These are phyloP conservation scores for Zygaena filipendulae DNA, from an alignment of 2,888 invertebrate species.

Conservation along the genomic window DNA sequence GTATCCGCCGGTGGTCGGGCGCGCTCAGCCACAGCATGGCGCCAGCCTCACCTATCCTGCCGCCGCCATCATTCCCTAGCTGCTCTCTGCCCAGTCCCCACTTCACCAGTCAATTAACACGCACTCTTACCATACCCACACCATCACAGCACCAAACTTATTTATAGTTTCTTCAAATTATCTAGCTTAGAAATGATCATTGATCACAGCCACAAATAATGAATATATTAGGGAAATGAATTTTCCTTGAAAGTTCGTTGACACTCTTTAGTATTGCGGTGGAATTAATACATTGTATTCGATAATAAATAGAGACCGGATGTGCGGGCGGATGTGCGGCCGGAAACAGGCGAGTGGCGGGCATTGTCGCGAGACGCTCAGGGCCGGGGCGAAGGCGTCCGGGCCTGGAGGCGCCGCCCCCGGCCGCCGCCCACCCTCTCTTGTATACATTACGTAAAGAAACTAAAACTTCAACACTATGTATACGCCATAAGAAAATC, in stretches of 20 bases:
- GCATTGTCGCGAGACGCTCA: constrained; percentile 1
- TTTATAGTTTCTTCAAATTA: no score
- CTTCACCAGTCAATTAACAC: constrained; percentile 10
- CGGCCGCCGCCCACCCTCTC: constrained; percentile 8
- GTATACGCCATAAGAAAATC: no score
- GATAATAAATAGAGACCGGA: constrained; percentile 24
- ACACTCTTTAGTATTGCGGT: no score
- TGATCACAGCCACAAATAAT: no score
- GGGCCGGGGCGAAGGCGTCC: constrained; percentile 10
- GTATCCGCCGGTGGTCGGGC: constrained; percentile 45
- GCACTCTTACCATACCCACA: constrained; percentile 1
- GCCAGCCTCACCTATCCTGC: constrained; percentile 5
- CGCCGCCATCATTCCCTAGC: neutral
- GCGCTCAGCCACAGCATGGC: constrained; percentile 52
- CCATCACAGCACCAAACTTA: neutral
- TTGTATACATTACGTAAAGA: no score
- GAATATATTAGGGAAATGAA: no score
- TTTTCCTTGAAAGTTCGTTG: no score
- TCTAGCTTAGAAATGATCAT: no score
- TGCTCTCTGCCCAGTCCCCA: constrained; percentile 1
- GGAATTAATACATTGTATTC: no score
- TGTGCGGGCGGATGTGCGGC: constrained; percentile 48
- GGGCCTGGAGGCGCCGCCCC: constrained; percentile 8
- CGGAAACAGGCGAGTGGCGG: constrained; percentile 47
- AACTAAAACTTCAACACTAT: no score